Evolutionary conservation across 2,113 vertebrate species (phyloP), one percentile per base, ranked within the genome.

Genomic region (Anarrhichthys ocellatus): DNA sequence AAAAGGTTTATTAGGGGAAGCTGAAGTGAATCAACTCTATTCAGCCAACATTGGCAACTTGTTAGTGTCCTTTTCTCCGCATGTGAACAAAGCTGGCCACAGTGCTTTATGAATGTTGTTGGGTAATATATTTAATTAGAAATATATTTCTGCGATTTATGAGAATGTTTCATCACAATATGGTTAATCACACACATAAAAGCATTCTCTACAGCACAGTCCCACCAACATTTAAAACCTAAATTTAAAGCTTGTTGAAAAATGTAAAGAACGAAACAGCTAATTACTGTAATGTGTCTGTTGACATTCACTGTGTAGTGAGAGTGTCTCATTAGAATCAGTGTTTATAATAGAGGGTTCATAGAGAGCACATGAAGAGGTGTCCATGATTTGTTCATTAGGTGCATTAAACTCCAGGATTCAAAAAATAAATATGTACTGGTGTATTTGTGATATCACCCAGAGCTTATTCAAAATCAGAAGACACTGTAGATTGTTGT

Each of bases 31-130:
- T 82, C 32, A 36, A 17, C 56, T 1, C 6, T 9, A 6, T 62
- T 42, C 5, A 17, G 24, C 5, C 42, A 27, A 68, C 52, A 34
- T 15, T 18, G 54, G 42, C 0, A 0, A 29, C 13, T 66, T 40
- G 61, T n/a, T 42, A 2, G n/a, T 40, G 52, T 3, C 40, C 11
- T 50, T 78, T 79, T n/a, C 52, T 70, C 44, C 1, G 6, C 54
- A 29, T 20, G 13, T 40, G n/a, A 59, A 69, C 22, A 69, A 14
- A 67, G 15, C 1, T 56, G 32, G 17, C 46, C 22, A 48, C 7
- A 22, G 42, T 32, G 24, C 24, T 61, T 71, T 61, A 13, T 38
- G 40, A 76, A 58, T 65, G n/a, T 22, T 71, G 18, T 64, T 40
- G 18, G 50, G 32, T 40, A 42, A 73, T 48, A 22, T 15, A 18